These are phyloP conservation scores for Lissonota sp. DNA, from an alignment of 2,888 invertebrate species.

Conservation along the genomic window DNA sequence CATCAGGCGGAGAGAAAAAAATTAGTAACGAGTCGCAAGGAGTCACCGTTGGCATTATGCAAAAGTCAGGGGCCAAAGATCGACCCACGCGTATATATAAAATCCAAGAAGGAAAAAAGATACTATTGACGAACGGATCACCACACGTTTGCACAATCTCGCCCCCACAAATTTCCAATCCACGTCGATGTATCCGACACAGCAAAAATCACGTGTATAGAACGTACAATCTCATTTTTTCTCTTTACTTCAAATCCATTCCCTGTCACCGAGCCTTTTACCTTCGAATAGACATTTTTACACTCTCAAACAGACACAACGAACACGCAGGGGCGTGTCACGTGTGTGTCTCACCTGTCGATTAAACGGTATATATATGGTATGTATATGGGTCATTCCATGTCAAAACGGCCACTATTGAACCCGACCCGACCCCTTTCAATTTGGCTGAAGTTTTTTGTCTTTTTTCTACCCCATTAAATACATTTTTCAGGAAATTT, in stretches of 20 bases:
- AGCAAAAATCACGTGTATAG: conserved; percentile 14
- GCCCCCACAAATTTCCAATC: conserved; percentile 40
- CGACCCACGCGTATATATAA: conserved; percentile 38
- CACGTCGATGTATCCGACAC: conserved; percentile 46
- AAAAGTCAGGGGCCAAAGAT: conserved; percentile 41
- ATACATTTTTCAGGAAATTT: too few species aligned
- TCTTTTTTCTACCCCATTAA: too few species aligned
- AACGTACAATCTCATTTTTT: not conserved
- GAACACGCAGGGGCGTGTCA: conserved; percentile 48
- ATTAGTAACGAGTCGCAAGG: not conserved
- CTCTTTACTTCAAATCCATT: conserved; percentile 25
- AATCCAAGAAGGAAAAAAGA: not conserved
- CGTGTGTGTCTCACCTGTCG: conserved; percentile 30
- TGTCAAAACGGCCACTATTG: too few species aligned
- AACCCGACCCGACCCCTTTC: too few species aligned
- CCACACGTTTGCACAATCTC: conserved; percentile 5
- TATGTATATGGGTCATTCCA: too few species aligned
- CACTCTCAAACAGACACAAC: conserved; percentile 2
- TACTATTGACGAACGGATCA: not conserved
- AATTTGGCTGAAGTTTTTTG: too few species aligned
- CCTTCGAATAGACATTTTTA: conserved; percentile 35
- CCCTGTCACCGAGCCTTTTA: conserved; percentile 55
- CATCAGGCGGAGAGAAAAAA: not conserved
- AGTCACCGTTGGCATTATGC: conserved; percentile 18
- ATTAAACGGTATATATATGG: too few species aligned